Conservation (phyloP, 2,797 vertebrate species). For the Neosalanx taihuensis region DNA sequence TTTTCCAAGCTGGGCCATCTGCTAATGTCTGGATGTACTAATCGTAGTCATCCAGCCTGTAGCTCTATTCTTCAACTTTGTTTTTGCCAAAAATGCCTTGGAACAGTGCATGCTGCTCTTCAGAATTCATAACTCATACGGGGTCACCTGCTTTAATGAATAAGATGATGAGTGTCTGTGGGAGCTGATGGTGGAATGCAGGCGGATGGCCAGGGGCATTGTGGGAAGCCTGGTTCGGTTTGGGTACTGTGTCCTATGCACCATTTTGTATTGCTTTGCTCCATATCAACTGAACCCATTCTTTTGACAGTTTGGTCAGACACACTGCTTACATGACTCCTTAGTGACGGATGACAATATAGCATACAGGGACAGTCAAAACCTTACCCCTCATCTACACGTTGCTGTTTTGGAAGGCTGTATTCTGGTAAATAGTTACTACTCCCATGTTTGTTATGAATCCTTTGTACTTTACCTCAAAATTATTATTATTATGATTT, state of each 20-base stretch:
- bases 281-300: constrained; percentile 76
- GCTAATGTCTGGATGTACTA: constrained; percentile 25
- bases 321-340: constrained; percentile 88
- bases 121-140: constrained; percentile 48
- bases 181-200: constrained; percentile 26
- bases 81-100: constrained; percentile 19
- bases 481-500: constrained; percentile 49
- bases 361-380: constrained; percentile 86
- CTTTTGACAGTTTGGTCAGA: constrained; percentile 86
- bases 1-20: constrained; percentile 46
- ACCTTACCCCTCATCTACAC: constrained; percentile 80
- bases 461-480: constrained; percentile 55
- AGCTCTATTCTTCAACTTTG: no score
- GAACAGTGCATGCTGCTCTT: constrained; percentile 53
- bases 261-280: constrained; percentile 66
- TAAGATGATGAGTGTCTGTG: constrained; percentile 27
- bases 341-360: constrained; percentile 83
- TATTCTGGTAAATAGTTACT: constrained; percentile 85
- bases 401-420: constrained; percentile 87
- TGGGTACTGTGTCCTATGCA: constrained; percentile 38
- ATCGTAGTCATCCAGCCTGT: no score
- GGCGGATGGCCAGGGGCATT: constrained; percentile 31
- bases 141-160: constrained; percentile 60
- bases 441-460: constrained; percentile 77
- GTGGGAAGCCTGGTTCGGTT: constrained; percentile 18